phyloP scores from a whole-genome alignment of 1,140 invertebrate species.

The Listronotus oregonensis region DNA sequence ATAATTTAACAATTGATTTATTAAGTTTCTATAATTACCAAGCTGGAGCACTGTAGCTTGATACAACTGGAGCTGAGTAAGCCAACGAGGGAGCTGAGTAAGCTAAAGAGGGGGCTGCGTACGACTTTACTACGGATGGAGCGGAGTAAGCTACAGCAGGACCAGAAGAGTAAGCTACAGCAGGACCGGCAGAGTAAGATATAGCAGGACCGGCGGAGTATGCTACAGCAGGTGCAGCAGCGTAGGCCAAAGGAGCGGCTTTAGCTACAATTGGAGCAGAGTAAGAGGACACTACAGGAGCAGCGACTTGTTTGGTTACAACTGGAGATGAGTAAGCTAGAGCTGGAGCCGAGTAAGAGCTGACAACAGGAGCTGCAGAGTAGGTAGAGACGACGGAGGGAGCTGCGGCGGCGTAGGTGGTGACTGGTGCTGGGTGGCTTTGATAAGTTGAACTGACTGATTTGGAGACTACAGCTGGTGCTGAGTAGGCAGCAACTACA shows the following conservation, averaged over 20 bases:
- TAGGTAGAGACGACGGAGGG: slow-evolving; percentile 6
- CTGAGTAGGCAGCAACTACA: too few relatives aligned
- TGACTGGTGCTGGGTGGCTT: too few relatives aligned
- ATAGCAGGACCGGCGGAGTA: too few relatives aligned
- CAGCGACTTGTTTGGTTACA: slow-evolving; percentile 59
- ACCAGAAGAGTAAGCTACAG: slow-evolving; percentile 38
- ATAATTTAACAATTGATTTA: too few relatives aligned
- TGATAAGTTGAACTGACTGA: too few relatives aligned
- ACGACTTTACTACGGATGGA: slow-evolving; percentile 51
- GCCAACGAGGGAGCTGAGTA: slow-evolving; percentile 55
- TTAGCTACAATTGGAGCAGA: slow-evolving; percentile 29
- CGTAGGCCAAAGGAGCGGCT: slow-evolving; percentile 42
- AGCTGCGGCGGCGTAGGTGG: slow-evolving; percentile 25
- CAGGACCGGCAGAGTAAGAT: slow-evolving; percentile 45
- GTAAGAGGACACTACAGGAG: slow-evolving; percentile 34
- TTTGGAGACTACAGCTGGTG: too few relatives aligned
- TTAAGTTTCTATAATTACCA: too few relatives aligned
- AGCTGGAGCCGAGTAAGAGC: slow-evolving; percentile 43
- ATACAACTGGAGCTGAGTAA: slow-evolving; percentile 42
- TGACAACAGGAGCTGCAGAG: slow-evolving; percentile 44
- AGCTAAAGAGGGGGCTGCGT: slow-evolving; percentile 56
- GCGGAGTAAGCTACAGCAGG: slow-evolving; percentile 41
- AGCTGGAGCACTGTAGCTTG: slow-evolving; percentile 34
- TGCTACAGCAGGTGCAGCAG: slow-evolving; percentile 12
- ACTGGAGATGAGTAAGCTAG: slow-evolving; percentile 59